These are phyloP conservation scores for Heliconius hermathena DNA, from an alignment of 1,140 invertebrate species.

Conservation along the genomic window DNA sequence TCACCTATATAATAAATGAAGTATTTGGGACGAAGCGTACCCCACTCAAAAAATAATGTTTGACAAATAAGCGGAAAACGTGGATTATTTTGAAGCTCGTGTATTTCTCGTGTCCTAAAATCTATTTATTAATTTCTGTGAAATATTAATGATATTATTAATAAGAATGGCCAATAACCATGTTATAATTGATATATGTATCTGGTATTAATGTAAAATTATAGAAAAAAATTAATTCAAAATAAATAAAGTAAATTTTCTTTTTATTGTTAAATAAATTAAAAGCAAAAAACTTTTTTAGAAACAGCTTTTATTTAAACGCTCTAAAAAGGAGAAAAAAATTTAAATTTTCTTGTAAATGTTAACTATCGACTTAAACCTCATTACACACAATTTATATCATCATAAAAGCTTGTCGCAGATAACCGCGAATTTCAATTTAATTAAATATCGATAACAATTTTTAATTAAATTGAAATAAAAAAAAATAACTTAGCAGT, in stretches of 20 bases:
- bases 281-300: too few relatives aligned
- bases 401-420: too few relatives aligned
- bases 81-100: not conserved
- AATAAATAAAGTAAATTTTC: not conserved
- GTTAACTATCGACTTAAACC: too few relatives aligned
- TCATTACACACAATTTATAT: too few relatives aligned
- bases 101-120: not conserved
- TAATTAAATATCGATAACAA: too few relatives aligned
- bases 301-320: too few relatives aligned
- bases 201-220: not conserved
- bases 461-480: too few relatives aligned
- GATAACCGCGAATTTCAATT: too few relatives aligned
- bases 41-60: not conserved
- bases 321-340: too few relatives aligned
- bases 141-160: not conserved
- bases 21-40: not conserved
- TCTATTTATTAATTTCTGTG: not conserved
- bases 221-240: not conserved
- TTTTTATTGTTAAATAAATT: too few relatives aligned
- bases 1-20: constrained; percentile 1
- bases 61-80: not conserved
- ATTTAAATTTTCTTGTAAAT: too few relatives aligned
- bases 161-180: not conserved
- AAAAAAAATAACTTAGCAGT: too few relatives aligned
- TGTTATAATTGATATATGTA: not conserved